Conservation (phyloP, 2,888 invertebrate species). For the Branchellion lobata region DNA sequence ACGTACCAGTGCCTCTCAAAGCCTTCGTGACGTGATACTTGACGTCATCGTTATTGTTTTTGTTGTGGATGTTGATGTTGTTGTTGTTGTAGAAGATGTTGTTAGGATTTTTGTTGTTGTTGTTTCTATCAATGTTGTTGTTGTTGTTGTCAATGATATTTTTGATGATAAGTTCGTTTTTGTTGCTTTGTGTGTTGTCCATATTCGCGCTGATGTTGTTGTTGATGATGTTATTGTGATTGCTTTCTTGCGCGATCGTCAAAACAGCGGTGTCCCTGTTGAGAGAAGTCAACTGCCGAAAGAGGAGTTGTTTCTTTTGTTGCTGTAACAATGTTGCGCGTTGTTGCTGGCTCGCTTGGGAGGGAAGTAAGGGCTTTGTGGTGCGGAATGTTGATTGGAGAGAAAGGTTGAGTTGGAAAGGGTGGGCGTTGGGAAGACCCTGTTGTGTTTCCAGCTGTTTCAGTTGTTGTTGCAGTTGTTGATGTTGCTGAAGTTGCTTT, state of each 20-base stretch:
- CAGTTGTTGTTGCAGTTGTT: neutral
- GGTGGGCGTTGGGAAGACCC: too few species aligned
- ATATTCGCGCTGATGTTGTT: neutral
- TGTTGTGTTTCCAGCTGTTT: neutral
- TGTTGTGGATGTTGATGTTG: neutral
- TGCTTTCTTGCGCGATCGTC: neutral
- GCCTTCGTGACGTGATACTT: neutral
- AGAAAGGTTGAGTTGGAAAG: too few species aligned
- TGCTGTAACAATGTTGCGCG: too few species aligned
- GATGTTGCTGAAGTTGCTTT: neutral
- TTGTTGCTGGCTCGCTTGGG: neutral
- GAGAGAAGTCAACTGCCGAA: too few species aligned
- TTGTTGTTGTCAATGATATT: neutral
- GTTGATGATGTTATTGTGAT: neutral
- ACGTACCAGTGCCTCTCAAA: too few species aligned
- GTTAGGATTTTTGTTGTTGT: neutral
- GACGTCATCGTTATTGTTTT: neutral
- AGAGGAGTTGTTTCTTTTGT: too few species aligned
- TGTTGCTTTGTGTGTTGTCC: neutral
- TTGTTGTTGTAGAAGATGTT: neutral
- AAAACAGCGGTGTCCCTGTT: slow-evolving; percentile 27
- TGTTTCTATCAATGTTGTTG: slow-evolving; percentile 10
- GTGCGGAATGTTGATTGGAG: too few species aligned
- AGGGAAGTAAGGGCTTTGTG: too few species aligned
- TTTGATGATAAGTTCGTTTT: neutral